Conservation (phyloP, 2,888 invertebrate genomes). For the Phymatocera aterrima region DNA sequence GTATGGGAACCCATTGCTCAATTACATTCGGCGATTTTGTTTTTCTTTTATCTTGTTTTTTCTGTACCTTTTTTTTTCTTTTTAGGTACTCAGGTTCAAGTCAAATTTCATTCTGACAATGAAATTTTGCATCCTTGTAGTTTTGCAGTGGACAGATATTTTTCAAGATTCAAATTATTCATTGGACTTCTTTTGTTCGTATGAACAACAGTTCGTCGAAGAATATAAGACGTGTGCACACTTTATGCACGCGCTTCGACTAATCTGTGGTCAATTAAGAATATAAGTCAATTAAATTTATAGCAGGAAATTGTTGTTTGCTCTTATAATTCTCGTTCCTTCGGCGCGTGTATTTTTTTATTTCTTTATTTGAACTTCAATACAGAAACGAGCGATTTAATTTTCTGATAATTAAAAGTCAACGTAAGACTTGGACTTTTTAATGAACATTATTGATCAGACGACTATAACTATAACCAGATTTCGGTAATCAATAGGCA, state of each 20-base stretch:
- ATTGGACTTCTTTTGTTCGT: neutral
- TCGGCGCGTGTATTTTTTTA: no score
- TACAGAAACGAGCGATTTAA: neutral
- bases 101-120: neutral
- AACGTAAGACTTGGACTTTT: neutral
- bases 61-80: neutral
- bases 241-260: neutral
- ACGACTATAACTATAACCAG: neutral
- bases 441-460: neutral
- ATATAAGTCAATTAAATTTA: conserved; percentile 36
- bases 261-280: conserved; percentile 27
- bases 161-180: neutral
- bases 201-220: conserved; percentile 10
- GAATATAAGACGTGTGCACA: neutral
- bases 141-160: no score
- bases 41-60: neutral
- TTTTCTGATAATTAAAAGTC: neutral
- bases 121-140: neutral
- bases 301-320: conserved; percentile 9
- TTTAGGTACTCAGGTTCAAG: neutral
- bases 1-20: neutral
- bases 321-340: neutral
- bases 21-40: neutral
- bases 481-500: neutral
- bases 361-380: neutral